Base-by-base conservation (phyloP, 2,797 vertebrate species). In the Bryconaethiops microstoma region DNA sequence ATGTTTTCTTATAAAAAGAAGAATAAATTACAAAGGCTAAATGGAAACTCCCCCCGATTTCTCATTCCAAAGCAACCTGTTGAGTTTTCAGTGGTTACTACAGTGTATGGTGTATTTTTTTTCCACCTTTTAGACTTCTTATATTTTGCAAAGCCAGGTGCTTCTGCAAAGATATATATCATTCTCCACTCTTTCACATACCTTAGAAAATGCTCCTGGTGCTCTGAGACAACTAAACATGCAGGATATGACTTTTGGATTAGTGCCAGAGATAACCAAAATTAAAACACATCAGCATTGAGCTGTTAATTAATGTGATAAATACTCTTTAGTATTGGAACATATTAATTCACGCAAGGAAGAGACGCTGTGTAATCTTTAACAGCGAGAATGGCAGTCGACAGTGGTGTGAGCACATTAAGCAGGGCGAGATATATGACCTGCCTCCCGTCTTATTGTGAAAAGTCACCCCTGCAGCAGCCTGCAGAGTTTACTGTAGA, bases 271-370 rank as follows among this genome's bases (percentile, higher is more conserved):
- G 73, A 82, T 75, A 13, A 62, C n/a, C 9, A 7, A 68, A 80
- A 80, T 77, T 40, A 52, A 80, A 81, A 78, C 40, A 12, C 52
- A 63, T 39, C 64, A 69, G 35, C 21, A 69, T n/a, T 19, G 35
- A 78, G 60, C 63, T 75, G 54, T 80, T 78, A 85, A 81, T 78
- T 72, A 50, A 48, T 64, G 54, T 73, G 55, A 85, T 81, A 67
- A 45, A 45, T 81, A 48, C 48, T 57, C 21, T 45, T 76, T 71
- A 2, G 21, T 4, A 71, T 45, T 21, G n/a, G 55, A 52, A 48
- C 0, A 5, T 62, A 68, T 78, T 67, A 65, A 80, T 76, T 52
- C 35, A 59, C 14, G 72, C 23, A 21, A 65, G 67, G 72, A 69
- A 55, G 72, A 69, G 55, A 16, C 64, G 60, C 21, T 45, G 40